Conservation (phyloP, 2,797 vertebrate species). For the Smutsia temminckii region DNA sequence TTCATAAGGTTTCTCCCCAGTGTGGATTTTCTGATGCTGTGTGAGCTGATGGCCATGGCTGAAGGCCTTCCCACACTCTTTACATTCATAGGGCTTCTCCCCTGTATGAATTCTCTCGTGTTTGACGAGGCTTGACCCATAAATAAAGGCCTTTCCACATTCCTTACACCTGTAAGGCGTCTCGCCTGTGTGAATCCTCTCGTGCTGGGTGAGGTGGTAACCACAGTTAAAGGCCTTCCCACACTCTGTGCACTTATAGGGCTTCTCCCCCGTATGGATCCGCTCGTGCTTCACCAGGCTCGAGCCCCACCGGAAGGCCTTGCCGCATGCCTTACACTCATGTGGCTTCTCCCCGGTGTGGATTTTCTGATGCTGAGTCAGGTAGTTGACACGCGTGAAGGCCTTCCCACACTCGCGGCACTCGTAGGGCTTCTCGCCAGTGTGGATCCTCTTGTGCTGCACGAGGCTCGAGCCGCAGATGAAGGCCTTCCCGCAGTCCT, state of each 20-base stretch:
- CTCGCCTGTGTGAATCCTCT: constrained; percentile 77
- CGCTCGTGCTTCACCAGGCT: constrained; percentile 76
- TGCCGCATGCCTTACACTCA: constrained; percentile 60
- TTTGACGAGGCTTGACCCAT: constrained; percentile 62
- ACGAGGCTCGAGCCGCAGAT: constrained; percentile 66
- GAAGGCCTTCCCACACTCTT: constrained; percentile 66
- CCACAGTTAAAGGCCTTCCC: constrained; percentile 77
- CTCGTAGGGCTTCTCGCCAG: constrained; percentile 65
- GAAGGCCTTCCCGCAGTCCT: constrained; percentile 72
- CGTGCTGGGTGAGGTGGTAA: constrained; percentile 76
- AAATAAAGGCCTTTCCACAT: constrained; percentile 71
- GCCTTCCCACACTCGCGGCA: constrained; percentile 78
- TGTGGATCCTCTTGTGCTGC: constrained; percentile 67
- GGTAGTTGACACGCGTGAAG: constrained; percentile 61
- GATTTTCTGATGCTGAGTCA: constrained; percentile 70
- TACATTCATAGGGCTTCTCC: constrained; percentile 48
- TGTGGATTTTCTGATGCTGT: constrained; percentile 64
- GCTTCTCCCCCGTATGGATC: constrained; percentile 75
- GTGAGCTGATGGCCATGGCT: constrained; percentile 64
- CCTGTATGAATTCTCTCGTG: constrained; percentile 66
- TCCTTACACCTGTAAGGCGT: constrained; percentile 58
- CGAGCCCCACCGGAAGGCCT: constrained; percentile 73
- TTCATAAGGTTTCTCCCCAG: neutral
- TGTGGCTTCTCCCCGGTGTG: constrained; percentile 65
- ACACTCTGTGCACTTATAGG: constrained; percentile 68